Base-by-base conservation (phyloP, 2,888 invertebrate genomes). In the Cepaea hortensis region DNA sequence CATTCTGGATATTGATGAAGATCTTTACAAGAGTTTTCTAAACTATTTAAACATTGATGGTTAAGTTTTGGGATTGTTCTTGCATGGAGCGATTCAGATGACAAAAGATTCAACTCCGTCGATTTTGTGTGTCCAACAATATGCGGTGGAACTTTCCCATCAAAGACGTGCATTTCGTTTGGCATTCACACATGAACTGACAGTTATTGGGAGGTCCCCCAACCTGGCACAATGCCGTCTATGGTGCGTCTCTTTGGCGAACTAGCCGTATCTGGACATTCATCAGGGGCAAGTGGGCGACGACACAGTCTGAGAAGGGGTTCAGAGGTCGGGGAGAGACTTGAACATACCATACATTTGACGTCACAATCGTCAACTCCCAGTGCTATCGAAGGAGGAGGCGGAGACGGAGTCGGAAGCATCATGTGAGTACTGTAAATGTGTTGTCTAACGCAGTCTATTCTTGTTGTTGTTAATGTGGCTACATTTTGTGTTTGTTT, bases 331-430 rank as follows among this genome's bases (percentile, higher is more conserved):
- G 92, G 92, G 3, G 92, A 92, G 75, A 88, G 90, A 73, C 87
- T 92, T 50, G 91, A 92, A 84, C 90, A 92, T 88, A 92, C 92
- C 0, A 92, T 91, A 84, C 91, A 90, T 82, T 85, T 90, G 82
- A 91, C 90, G 55, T 90, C 90, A n/a, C 89, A 90, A 85, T 89
- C 90, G 5, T 88, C 90, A 15, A 88, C 89, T 7, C 90, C 91
- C 9, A 90, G 90, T 55, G 90, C 90, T 62, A 89, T 90, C 87
- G 90, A 90, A 73, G 76, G 87, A 68, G 20, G 18, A n/a, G 89
- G 88, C 18, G 87, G 76, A n/a, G 89, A 86, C 68, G 87, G 85
- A 68, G 85, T 70, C 55, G 89, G 90, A 23, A 15, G 87, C 13
- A 89, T 88, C 86, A 89, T 90, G 90, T 90, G 87, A 91, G 91